phyloP scores from a whole-genome alignment of 2,888 invertebrate species.

The Melangyna quadrimaculata region DNA sequence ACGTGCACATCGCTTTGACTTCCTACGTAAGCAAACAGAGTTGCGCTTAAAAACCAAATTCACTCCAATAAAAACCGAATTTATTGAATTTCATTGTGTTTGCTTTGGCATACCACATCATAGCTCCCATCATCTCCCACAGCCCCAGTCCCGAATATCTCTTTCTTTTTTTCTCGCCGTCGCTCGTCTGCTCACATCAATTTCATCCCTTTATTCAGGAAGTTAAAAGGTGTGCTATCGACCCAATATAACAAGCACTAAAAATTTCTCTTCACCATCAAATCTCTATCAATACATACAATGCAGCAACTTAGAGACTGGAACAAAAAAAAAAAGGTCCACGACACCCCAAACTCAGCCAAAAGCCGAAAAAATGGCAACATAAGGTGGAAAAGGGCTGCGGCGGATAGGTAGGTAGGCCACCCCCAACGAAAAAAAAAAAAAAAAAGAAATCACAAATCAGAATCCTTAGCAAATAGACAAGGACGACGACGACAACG shows the following conservation, averaged over 20 bases:
- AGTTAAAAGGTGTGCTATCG: conserved; percentile 71
- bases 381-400: neutral
- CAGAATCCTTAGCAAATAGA: conserved; percentile 69
- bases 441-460: conserved; percentile 48
- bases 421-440: conserved; percentile 1
- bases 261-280: conserved; percentile 47
- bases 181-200: conserved; percentile 24
- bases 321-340: conserved; percentile 50
- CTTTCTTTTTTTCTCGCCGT: neutral
- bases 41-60: conserved; percentile 50
- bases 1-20: conserved; percentile 71
- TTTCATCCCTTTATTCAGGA: conserved; percentile 67
- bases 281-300: conserved; percentile 44
- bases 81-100: conserved; percentile 71
- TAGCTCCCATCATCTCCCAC: neutral
- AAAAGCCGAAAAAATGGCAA: conserved; percentile 54
- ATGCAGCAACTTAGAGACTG: conserved; percentile 6
- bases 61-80: conserved; percentile 71
- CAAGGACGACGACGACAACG: conserved; percentile 38
- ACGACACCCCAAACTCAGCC: conserved; percentile 23
- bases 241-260: conserved; percentile 70
- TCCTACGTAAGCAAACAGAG: conserved; percentile 66
- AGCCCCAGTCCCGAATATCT: neutral
- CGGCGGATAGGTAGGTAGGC: conserved; percentile 22
- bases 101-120: conserved; percentile 62